These are phyloP conservation scores for Tragelaphus imberbis DNA, from an alignment of 2,113 vertebrate genomes.

Conservation along the genomic window DNA sequence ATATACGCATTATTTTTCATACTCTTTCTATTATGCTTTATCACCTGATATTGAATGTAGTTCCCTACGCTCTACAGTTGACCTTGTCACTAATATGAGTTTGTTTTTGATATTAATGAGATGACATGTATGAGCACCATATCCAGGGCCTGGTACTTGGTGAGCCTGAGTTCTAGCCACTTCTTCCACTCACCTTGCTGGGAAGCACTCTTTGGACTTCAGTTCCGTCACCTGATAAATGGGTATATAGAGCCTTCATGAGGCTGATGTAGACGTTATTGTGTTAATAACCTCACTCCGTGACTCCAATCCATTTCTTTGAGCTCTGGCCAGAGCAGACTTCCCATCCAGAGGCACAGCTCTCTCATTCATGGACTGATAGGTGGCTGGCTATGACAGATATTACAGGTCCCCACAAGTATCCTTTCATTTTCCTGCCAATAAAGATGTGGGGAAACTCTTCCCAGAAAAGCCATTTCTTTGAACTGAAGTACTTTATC, in stretches of 20 bases:
- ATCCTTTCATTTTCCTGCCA: background rate
- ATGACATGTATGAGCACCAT: background rate
- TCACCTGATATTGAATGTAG: background rate
- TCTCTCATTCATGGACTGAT: background rate
- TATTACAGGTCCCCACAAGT: background rate
- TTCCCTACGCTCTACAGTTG: background rate
- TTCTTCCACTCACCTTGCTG: background rate
- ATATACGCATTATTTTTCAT: background rate
- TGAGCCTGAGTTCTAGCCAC: background rate
- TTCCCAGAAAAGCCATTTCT: conserved; percentile 26
- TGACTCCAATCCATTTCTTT: background rate
- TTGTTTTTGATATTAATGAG: background rate
- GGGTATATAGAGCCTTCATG: background rate
- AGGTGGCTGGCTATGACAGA: background rate
- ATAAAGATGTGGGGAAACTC: background rate
- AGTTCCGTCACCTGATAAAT: background rate
- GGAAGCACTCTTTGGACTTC: background rate
- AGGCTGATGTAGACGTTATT: background rate
- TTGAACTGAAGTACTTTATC: background rate
- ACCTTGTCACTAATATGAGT: background rate
- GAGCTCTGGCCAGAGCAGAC: background rate
- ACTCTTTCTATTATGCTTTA: background rate
- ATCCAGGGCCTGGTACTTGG: background rate
- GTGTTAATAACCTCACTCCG: background rate
- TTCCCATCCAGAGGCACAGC: background rate